Percentiles rank a stretch among this genome's conserved stretches.
Conservation (phyloP, 2,797 vertebrate genomes). For the Fistularia commersonii region DNA sequence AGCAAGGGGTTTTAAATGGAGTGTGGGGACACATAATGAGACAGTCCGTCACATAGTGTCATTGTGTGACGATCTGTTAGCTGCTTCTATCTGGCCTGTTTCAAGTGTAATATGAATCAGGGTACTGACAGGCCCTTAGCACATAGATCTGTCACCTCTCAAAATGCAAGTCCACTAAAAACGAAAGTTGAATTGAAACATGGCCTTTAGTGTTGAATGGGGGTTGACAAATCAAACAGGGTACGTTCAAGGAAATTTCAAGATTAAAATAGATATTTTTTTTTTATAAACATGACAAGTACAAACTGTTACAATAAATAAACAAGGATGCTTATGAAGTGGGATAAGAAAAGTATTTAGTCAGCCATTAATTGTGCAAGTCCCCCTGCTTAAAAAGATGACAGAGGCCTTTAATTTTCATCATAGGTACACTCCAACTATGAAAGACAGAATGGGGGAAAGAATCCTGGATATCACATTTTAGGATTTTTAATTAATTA, state of each 20-base stretch:
- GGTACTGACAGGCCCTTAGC: slow-evolving; percentile 53
- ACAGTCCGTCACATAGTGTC: slow-evolving; percentile 68
- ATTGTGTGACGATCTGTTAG: slow-evolving; percentile 65
- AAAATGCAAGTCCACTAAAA: slow-evolving; percentile 37
- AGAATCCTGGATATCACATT: too few species aligned
- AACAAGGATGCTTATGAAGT: not conserved
- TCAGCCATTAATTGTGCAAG: too few species aligned
- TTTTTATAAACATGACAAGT: not conserved
- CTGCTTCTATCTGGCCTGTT: slow-evolving; percentile 59
- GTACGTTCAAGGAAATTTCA: slow-evolving; percentile 11
- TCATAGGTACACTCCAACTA: too few species aligned
- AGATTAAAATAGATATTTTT: slow-evolving; percentile 4
- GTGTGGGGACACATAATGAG: slow-evolving; percentile 72
- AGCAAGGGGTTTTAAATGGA: slow-evolving; percentile 67
- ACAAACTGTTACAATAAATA: not conserved
- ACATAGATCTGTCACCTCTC: slow-evolving; percentile 55
- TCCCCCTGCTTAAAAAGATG: too few species aligned
- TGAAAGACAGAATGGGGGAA: too few species aligned
- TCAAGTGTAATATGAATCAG: slow-evolving; percentile 69
- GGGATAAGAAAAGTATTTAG: too few species aligned
- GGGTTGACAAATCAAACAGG: slow-evolving; percentile 26
- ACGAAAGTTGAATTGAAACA: slow-evolving; percentile 32
- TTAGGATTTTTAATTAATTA: too few species aligned
- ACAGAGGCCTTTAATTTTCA: too few species aligned
- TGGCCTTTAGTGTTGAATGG: slow-evolving; percentile 12